These are phyloP conservation scores for Microctonus hyperodae DNA, from an alignment of 2,888 invertebrate genomes.

Conservation along the genomic window DNA sequence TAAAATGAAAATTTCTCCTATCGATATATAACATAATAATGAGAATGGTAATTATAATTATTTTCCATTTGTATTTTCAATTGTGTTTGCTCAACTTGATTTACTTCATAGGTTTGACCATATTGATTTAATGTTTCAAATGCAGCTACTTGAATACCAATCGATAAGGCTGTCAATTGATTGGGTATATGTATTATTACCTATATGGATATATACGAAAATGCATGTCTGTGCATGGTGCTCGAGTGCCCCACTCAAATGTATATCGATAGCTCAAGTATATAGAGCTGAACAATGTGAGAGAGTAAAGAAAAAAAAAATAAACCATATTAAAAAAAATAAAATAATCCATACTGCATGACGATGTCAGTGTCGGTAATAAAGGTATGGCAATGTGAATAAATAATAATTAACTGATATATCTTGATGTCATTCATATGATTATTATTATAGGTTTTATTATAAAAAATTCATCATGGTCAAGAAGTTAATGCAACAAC, in stretches of 20 bases:
- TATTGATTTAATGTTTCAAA: neutral
- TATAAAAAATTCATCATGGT: neutral
- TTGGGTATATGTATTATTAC: neutral
- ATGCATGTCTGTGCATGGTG: neutral
- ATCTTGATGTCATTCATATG: neutral
- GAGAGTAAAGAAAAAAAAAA: neutral
- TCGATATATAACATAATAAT: too few relatives aligned
- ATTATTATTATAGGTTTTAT: neutral
- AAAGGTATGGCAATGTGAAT: neutral
- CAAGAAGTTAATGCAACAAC: neutral
- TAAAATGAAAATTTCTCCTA: too few relatives aligned
- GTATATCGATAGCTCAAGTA: neutral
- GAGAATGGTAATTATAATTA: too few relatives aligned
- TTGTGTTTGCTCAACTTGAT: too few relatives aligned
- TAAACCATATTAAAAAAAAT: neutral
- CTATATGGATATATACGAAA: neutral
- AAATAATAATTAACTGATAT: neutral
- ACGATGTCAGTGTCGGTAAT: neutral
- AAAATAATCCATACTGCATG: neutral
- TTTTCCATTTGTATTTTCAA: too few relatives aligned
- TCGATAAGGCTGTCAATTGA: constrained; percentile 8
- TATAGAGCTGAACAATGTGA: neutral
- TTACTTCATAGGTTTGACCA: too few relatives aligned
- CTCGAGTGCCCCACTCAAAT: neutral
- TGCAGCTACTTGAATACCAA: neutral